These are phyloP conservation scores for Mimumesa dahlbomi DNA, from an alignment of 2,888 invertebrate species.

Conservation along the genomic window DNA sequence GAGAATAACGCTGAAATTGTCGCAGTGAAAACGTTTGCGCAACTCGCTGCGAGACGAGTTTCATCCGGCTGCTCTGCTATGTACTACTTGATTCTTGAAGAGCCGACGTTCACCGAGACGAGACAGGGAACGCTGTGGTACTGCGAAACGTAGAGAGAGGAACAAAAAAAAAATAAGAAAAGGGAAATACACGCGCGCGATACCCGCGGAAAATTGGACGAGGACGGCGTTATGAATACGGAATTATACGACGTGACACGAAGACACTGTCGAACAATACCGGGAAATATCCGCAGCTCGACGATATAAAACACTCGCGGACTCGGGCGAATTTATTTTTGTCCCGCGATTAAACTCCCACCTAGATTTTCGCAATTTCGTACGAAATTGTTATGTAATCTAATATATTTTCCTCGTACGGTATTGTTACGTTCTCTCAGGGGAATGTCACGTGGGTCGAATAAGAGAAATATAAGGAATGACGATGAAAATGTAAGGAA, in stretches of 20 bases:
- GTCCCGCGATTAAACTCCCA: too few species aligned
- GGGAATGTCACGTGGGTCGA: too few species aligned
- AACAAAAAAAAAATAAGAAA: background rate
- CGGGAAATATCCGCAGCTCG: too few species aligned
- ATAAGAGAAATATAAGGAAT: too few species aligned
- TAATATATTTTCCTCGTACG: too few species aligned
- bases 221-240: constrained; percentile 34
- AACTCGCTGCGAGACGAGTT: constrained; percentile 6
- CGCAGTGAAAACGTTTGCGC: background rate
- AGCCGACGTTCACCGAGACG: background rate
- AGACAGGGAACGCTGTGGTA: background rate
- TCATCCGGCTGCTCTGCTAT: constrained; percentile 2
- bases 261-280: background rate
- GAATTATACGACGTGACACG: constrained; percentile 18
- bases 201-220: constrained; percentile 33
- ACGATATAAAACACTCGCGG: too few species aligned
- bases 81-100: constrained; percentile 1
- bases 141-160: background rate
- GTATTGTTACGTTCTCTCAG: too few species aligned
- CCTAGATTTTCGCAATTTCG: too few species aligned
- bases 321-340: too few species aligned
- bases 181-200: constrained; percentile 16
- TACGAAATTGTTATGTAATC: too few species aligned
- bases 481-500: too few species aligned
- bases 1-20: constrained; percentile 35